These are phyloP conservation scores for Acromyrmex charruanus DNA, from an alignment of 1,140 invertebrate species.

Conservation along the genomic window DNA sequence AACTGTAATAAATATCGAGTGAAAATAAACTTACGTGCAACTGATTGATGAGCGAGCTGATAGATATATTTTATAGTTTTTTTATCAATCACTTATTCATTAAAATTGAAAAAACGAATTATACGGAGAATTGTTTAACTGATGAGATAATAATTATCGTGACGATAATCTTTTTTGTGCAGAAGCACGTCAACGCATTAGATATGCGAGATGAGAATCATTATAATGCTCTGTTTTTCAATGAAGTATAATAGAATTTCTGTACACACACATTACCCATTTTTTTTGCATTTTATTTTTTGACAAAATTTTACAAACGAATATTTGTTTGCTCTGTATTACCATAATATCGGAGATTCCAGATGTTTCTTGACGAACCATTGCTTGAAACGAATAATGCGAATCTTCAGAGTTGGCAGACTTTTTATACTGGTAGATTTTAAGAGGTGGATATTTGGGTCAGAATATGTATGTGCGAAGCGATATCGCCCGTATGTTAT, in stretches of 20 bases:
- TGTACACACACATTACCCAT: neutral
- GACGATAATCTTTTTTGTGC: too few species aligned
- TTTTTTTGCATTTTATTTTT: constrained; percentile 14
- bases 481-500: constrained; percentile 37
- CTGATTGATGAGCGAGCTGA: too few species aligned
- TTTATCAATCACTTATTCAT: too few species aligned
- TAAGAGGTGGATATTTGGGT: constrained; percentile 72
- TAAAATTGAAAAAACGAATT: too few species aligned
- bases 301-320: neutral
- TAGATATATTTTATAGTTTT: too few species aligned
- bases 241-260: neutral
- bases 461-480: constrained; percentile 40
- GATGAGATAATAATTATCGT: too few species aligned
- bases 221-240: neutral
- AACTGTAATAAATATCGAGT: too few species aligned
- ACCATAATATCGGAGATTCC: constrained; percentile 29
- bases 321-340: neutral
- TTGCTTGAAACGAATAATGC: constrained; percentile 25
- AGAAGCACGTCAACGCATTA: neutral
- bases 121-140: too few species aligned
- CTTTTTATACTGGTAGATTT: constrained; percentile 68
- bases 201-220: neutral
- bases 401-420: constrained; percentile 22
- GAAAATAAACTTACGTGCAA: too few species aligned
- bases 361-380: neutral